A percentile compares a stretch with the other conserved stretches of the same genome.
These are phyloP conservation scores for Eueides isabella DNA, from an alignment of 1,140 invertebrate genomes.

Conservation along the genomic window DNA sequence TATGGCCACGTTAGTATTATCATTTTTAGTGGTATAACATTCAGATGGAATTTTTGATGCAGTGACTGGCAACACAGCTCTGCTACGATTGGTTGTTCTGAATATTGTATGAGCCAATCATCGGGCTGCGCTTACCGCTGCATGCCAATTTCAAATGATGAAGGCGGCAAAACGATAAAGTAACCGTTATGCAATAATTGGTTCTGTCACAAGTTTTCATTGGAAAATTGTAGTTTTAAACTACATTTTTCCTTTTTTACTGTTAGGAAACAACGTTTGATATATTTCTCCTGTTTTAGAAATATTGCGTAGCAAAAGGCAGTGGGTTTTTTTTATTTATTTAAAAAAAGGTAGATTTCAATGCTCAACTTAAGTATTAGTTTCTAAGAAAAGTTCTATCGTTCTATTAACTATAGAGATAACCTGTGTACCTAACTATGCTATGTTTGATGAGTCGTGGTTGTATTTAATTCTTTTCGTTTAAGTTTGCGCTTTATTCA, in stretches of 20 bases:
- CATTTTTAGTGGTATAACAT: constrained; percentile 79
- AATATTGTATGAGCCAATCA: constrained; percentile 82
- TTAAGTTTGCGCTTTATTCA: no score
- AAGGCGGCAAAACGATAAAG: constrained; percentile 75
- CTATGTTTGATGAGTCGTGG: no score
- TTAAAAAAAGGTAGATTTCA: no score
- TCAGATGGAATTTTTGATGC: constrained; percentile 82
- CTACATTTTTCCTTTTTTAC: not conserved
- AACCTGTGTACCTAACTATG: no score
- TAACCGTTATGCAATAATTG: constrained; percentile 42
- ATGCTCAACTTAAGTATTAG: no score
- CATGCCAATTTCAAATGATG: constrained; percentile 80
- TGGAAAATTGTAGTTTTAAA: not conserved
- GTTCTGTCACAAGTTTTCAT: constrained; percentile 27
- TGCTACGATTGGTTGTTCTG: constrained; percentile 72
- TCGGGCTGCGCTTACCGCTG: constrained; percentile 72
- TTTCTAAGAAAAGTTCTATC: no score
- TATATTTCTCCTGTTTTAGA: no score
- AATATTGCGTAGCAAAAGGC: no score
- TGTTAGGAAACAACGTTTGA: no score
- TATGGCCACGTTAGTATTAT: constrained; percentile 79
- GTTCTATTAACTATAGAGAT: no score
- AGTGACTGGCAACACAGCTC: constrained; percentile 79
- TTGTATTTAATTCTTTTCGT: no score
- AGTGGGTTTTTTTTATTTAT: no score